Evolutionary conservation across 1,140 invertebrate genomes (phyloP), one percentile per base, ranked within the genome.

Genomic region (Drosophila pseudoananassae): DNA sequence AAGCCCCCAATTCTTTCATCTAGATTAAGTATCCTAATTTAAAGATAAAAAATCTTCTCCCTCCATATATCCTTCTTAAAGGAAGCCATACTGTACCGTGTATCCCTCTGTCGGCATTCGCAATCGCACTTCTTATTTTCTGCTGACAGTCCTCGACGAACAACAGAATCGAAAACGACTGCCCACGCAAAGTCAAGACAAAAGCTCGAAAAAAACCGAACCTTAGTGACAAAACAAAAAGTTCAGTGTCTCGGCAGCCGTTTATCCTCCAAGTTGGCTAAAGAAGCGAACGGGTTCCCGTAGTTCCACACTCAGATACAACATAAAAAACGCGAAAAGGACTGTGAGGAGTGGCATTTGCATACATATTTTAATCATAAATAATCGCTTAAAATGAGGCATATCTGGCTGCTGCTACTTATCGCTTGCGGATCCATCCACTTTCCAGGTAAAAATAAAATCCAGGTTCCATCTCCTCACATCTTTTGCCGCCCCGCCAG

Each of bases 161-260:
- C 63, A 43, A 64, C 63, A 64, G 61, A 64, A 33, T 64, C 46
- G 63, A 64, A 64, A 64, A 63, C 63, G 63, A 64, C 63, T 64
- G 15, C 63, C 63, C 63, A 66, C 63, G 63, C 63, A 64, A 64
- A 59, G 58, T 15, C 45, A 46, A 46, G 15, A 46, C 33, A 36
- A 43, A 43, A 14, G 14, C 63, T 31, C 49, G 17, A 78, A 50
- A 68, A 46, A 46, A 20, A 10, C 15, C 15, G 20, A 45, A 31
- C 55, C 46, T 27, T 36, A 60, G 58, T 59, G 56, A 61, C 79
- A 70, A 46, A 46, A 46, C 9, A 20, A 68, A 87, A 81, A 84
- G 53, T 87, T 78, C 70, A 83, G 81, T 84, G 54, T 74, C 79
- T 76, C 66, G 66, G 50, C 29, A 54, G 65, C 51, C 40, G 64